These are phyloP conservation scores for Hipposideros armiger DNA, from an alignment of 2,113 vertebrate species.

Conservation along the genomic window DNA sequence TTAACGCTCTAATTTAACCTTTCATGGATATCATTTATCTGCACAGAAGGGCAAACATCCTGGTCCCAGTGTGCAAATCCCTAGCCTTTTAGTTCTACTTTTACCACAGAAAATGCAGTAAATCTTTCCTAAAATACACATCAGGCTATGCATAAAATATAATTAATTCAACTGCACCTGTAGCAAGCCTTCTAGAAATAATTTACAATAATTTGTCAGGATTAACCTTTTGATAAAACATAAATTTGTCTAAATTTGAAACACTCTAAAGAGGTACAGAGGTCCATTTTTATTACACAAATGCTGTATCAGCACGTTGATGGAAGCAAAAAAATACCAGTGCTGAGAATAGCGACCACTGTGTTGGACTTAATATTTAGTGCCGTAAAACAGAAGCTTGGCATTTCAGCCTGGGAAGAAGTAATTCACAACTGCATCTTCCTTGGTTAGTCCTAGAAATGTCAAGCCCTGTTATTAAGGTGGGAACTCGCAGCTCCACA, in stretches of 20 bases:
- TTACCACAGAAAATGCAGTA: background rate
- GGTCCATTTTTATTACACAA: conserved; percentile 84
- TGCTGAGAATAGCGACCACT: conserved; percentile 7
- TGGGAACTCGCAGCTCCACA: conserved; percentile 52
- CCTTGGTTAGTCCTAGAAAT: conserved; percentile 80
- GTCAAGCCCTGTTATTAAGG: conserved; percentile 80
- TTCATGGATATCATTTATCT: background rate
- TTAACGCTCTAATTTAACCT: background rate
- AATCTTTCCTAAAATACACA: conserved; percentile 2
- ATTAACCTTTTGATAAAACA: conserved; percentile 86
- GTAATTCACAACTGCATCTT: conserved; percentile 77
- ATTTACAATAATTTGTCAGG: conserved; percentile 83
- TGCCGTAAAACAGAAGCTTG: conserved; percentile 68
- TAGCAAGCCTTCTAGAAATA: conserved; percentile 70
- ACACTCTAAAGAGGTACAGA: conserved; percentile 79
- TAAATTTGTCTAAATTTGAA: conserved; percentile 83
- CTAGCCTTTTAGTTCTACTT: background rate
- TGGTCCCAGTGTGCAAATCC: background rate
- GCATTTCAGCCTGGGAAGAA: conserved; percentile 68
- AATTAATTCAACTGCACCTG: conserved; percentile 66
- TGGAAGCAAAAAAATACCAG: conserved; percentile 73
- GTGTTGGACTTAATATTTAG: conserved; percentile 72
- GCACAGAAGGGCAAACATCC: background rate
- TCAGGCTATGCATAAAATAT: background rate
- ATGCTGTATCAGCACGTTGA: conserved; percentile 83